Evolutionary conservation across 1,140 invertebrate species (phyloP).

Genomic region (Halesus radiatus): DNA sequence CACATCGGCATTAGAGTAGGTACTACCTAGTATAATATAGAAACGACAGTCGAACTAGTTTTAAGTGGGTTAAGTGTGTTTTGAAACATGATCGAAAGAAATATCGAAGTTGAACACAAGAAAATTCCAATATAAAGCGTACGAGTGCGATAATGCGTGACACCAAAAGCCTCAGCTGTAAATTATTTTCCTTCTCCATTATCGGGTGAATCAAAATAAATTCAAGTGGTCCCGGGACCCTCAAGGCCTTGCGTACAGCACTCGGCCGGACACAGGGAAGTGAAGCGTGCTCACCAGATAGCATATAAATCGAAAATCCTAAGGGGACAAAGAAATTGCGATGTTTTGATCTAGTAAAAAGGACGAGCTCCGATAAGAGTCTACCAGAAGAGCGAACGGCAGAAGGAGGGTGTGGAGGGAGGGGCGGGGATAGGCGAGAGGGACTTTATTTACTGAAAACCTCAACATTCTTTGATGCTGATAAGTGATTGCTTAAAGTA

Average conservation of each 20-base stretch:
- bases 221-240: constrained; percentile 27
- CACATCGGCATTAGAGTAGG: too few relatives aligned
- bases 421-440: constrained; percentile 18
- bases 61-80: constrained; percentile 25
- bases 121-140: constrained; percentile 18
- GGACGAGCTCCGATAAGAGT: constrained; percentile 31
- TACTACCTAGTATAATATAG: too few relatives aligned
- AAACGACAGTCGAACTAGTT: background rate
- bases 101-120: constrained; percentile 5
- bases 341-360: constrained; percentile 51
- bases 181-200: constrained; percentile 47
- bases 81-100: constrained; percentile 33
- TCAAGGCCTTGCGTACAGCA: background rate
- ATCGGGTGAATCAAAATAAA: constrained; percentile 44
- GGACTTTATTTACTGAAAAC: constrained; percentile 55
- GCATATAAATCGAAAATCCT: constrained; percentile 58
- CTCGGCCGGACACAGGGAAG: constrained; percentile 6
- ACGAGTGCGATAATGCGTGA: constrained; percentile 31
- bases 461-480: constrained; percentile 51
- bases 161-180: constrained; percentile 33
- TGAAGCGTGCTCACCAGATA: constrained; percentile 43
- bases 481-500: constrained; percentile 54
- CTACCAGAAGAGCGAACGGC: constrained; percentile 22
- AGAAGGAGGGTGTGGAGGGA: background rate
- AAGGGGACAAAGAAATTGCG: constrained; percentile 47